Evolutionary conservation across 2,113 vertebrate genomes (phyloP), one percentile per base, ranked within the genome.

Genomic region (Jacana jacana): DNA sequence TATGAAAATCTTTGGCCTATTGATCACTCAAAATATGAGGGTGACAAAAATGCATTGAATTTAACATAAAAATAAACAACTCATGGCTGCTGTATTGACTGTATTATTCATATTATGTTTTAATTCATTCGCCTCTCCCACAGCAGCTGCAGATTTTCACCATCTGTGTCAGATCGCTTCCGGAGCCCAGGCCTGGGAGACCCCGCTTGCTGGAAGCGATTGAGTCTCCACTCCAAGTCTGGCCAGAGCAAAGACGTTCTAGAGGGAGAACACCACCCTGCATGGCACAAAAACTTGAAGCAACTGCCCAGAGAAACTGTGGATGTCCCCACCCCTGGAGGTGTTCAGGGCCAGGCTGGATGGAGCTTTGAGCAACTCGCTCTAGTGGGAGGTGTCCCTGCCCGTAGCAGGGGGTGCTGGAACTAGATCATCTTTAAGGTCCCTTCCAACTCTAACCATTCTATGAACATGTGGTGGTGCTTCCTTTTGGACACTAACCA

Each of bases 51-150:
- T 73, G 89, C 94, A 97, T 96, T 96, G 96, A 95, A 97, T 96
- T 96, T 96, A 96, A 96, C 93, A 95, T 97, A 96, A 96, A 97
- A 97, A 97, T 97, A 96, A 96, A 97, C 96, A 97, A 95, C 96
- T 96, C 96, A 65, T 93, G 75, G 89, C 87, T 91, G 89, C 91
- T 58, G 89, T 95, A 95, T 95, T 92, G 95, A 96, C 96, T 94
- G 87, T 88, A 85, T 96, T 97, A 89, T 95, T 96, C 91, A 69
- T 93, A 91, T 89, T 87, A 89, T 72, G 69, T 91, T 96, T 94
- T 93, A 95, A 96, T 96, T 95, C 93, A 37, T 96, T 93, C 0
- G 15, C 81, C 52, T 93, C 84, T 44, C 61, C 19, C 0, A 0
- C 61, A 64, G 89, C 61, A 71, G 73, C 73, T 84, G 70, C 86